Conservation (phyloP, 2,113 vertebrate species). For the Columba janthina region DNA sequence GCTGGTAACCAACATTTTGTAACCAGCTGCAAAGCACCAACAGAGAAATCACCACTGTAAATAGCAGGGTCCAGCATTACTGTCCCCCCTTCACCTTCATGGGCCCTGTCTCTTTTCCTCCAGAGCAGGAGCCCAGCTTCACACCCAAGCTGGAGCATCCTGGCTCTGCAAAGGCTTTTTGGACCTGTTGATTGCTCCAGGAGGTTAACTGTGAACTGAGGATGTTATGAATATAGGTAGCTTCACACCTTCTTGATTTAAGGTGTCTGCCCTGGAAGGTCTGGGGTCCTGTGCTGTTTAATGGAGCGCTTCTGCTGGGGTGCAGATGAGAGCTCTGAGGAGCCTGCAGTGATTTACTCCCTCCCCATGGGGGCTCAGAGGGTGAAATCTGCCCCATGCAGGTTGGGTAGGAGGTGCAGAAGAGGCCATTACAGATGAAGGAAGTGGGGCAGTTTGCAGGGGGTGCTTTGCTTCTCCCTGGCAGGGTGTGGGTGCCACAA, state of each 20-base stretch:
- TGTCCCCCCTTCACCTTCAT: neutral
- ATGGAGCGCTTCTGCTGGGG: neutral
- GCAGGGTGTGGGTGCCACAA: neutral
- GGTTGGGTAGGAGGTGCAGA: neutral
- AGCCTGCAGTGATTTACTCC: neutral
- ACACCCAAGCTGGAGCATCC: neutral
- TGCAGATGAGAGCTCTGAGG: neutral
- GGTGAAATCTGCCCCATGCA: neutral
- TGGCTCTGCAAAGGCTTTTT: neutral
- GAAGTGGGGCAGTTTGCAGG: neutral
- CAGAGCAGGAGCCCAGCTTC: neutral
- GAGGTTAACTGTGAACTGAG: neutral
- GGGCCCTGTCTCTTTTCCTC: neutral
- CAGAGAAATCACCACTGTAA: neutral
- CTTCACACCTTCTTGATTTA: neutral
- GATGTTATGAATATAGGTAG: neutral
- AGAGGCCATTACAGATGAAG: neutral
- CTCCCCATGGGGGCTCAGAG: neutral
- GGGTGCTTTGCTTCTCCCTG: fast-evolving
- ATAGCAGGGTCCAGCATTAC: fast-evolving
- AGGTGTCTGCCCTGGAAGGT: neutral
- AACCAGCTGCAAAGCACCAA: neutral
- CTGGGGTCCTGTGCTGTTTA: fast-evolving
- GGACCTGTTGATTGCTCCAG: neutral
- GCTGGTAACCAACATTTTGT: neutral